Base-by-base conservation (phyloP, 2,113 vertebrate genomes). In the Zootoca vivipara region DNA sequence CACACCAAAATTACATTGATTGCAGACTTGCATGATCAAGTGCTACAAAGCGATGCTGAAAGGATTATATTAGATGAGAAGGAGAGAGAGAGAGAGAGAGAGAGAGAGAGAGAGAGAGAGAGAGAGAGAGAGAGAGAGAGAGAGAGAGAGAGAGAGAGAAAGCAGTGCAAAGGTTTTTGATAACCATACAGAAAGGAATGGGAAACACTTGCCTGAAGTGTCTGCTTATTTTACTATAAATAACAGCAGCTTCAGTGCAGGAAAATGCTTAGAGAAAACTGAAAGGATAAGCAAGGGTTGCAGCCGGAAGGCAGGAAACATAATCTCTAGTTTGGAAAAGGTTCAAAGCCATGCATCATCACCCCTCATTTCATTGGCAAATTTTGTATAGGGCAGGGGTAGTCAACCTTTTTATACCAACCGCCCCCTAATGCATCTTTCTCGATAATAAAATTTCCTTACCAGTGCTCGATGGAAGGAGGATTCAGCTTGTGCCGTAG, bases 21-120 rank as follows among this genome's bases (percentile, higher is more conserved):
- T 75, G 56, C 93, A 92, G 90, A 1, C 42, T 87, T 33, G 70
- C 12, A 42, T 91, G 40, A 52, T 91, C 18, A 91, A 87, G 87
- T 73, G 58, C 73, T 84, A 52, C 7, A 86, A 87, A 85, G 75
- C 90, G 86, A 79, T 62, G 26, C 33, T 89, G 69, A 20, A 4
- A 85, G 7, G 75, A 85, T 62, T 5, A 12, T 64, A 28, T 80
- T 80, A 80, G 52, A 80, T 58, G 22, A 62, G 18, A 62, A 20
- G 18, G 58, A 18, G 18, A 62, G 18, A 62, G 18, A 62, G 16
- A 18, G 13, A 62, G 58, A 62, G 56, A 58, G 3, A 13, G 12
- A 62, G 16, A 62, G 58, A 18, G 84, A 64, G 46, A n/a, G 80
- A 4, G 3, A 13, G 12, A 62, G 16, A 62, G 58, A 18, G 84